Evolutionary conservation across 2,888 invertebrate species (phyloP), one percentile per base, ranked within the genome.

Genomic region (Eudasyphora cyanicolor): DNA sequence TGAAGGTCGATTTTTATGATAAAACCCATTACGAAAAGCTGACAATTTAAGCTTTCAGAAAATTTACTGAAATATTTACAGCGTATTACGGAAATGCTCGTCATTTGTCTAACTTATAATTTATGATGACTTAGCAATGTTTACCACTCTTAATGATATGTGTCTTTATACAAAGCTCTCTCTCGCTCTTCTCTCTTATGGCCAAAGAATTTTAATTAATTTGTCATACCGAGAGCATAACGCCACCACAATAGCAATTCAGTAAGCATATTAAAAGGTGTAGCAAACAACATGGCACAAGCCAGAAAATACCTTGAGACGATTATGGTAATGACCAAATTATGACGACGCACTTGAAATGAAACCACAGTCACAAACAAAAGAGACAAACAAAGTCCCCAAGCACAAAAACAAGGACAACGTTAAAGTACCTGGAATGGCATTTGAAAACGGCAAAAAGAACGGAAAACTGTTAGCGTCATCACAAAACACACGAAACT

Each of bases 401-500:
- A 19, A 6, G 19, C n/a, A n/a, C n/a, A n/a, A n/a, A n/a, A n/a
- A n/a, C n/a, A 45, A 54, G 10, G 21, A 54, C 51, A 49, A 10
- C 6, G n/a, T n/a, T n/a, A n/a, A n/a, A 45, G n/a, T 5, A n/a
- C 45, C 14, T n/a, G 45, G n/a, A 12, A 21, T 2, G 51, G 24
- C n/a, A n/a, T n/a, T n/a, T n/a, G 19, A 21, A 17, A 5, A 19
- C 32, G 32, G 62, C 51, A 8, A 35, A 45, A 24, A 35, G 29
- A 32, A 54, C 0, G 35, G 38, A 24, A 73, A 73, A 45, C n/a
- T 45, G 45, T 45, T 27, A 69, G 69, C 42, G 51, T 35, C 70
- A 71, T 71, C 70, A 71, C 35, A 51, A 71, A 69, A 45, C 38
- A 24, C 38, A 35, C 4, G 35, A 54, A 57, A 14, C 32, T 14